Evolutionary conservation across 2,797 vertebrate genomes (phyloP).

Genomic region (Thamnophis elegans): DNA sequence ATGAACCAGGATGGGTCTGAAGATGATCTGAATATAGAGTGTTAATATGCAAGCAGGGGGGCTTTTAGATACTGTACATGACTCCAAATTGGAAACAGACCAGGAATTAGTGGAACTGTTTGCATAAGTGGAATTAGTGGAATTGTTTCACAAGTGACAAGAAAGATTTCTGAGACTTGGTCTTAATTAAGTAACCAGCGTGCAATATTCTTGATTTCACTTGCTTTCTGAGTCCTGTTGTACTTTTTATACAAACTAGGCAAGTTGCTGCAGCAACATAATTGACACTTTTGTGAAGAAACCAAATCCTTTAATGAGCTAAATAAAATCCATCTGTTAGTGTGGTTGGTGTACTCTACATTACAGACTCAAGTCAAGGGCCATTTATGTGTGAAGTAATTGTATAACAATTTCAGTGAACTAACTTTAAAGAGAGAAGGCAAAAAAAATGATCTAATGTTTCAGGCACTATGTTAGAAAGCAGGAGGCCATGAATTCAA

Average conservation of each 20-base stretch:
- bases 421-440: neutral
- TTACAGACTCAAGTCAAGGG: neutral
- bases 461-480: neutral
- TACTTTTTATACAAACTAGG: neutral
- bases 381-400: neutral
- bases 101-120: neutral
- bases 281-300: neutral
- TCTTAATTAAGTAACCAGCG: neutral
- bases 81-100: neutral
- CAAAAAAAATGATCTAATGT: neutral
- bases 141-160: neutral
- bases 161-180: neutral
- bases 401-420: neutral
- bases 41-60: neutral
- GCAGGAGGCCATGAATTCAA: neutral
- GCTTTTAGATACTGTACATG: neutral
- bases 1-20: neutral
- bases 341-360: neutral
- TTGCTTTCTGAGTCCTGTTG: neutral
- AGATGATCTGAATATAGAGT: neutral
- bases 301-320: neutral
- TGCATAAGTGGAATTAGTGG: neutral
- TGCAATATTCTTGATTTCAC: neutral
- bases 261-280: neutral
- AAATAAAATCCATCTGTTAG: neutral